Base-by-base conservation (phyloP, 2,888 invertebrate genomes). In the Caenorhabditis sp. region DNA sequence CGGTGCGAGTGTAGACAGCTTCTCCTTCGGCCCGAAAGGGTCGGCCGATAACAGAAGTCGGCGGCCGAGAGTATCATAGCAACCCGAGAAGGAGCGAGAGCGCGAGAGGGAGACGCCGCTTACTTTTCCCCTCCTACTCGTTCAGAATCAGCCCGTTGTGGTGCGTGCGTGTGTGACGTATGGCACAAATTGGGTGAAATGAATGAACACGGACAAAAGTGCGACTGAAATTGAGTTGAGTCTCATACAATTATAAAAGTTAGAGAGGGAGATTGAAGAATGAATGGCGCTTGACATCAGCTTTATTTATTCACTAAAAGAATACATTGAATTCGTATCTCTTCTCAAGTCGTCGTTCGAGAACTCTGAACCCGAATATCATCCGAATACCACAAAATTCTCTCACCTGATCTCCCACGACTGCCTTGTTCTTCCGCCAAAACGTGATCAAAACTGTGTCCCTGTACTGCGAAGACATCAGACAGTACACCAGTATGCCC, bases 381-480 rank as follows among this genome's bases (percentile, higher is more conserved):
- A 13, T 9, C 9, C 35, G 35, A 13, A 35, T 35, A 2, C 35
- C 35, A 9, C 6, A 35, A 7, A 13, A 9, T 35, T 9, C 4
- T 13, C 9, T 35, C 35, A 35, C 35, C 9, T 41, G 41, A 9
- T 41, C 41, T 41, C 41, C 45, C 11, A 6, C 20, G 7, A 45
- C 24, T 4, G 11, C 32, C 8, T 17, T 37, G 22, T 53, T 53
- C 8, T 8, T 13, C 27, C 17, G 37, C 52, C 59, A 59, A 13
- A 70, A 59, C 8, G 59, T 70, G 7, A 15, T 32, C 2, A 15
- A 0, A 2, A 70, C 43, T 3, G 70, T 73, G 2, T 50, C 37
- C 2, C 72, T 32, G 26, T 73, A 73, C 17, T 73, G 63, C 1
- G 72, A 63, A 4, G 63, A 63, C 72, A 65, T 73, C 27, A 65